Percentiles rank a stretch among this genome's conserved stretches.
phyloP scores from a whole-genome alignment of 2,888 invertebrate species.

The Thelaira solivaga region DNA sequence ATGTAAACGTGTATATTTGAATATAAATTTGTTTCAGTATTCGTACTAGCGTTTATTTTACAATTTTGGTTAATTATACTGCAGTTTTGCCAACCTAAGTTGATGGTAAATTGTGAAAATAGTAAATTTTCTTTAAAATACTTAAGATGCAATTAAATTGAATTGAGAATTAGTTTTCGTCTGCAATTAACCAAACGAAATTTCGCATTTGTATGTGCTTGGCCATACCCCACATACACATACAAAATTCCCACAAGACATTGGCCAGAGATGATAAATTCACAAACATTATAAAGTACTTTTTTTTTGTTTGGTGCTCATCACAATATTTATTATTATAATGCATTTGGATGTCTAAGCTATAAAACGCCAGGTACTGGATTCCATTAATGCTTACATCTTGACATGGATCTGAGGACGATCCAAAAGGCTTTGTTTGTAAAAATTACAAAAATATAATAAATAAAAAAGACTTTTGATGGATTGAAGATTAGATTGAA shows the following conservation, averaged over 20 bases:
- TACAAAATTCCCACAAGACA: background rate
- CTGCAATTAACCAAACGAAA: constrained; percentile 15
- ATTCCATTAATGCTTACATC: too few relatives aligned
- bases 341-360: too few relatives aligned
- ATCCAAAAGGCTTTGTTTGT: too few relatives aligned
- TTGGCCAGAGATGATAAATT: background rate
- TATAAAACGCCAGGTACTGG: too few relatives aligned
- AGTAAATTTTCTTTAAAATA: constrained; percentile 53
- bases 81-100: constrained; percentile 52
- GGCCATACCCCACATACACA: background rate
- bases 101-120: constrained; percentile 39
- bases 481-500: too few relatives aligned
- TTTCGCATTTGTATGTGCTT: background rate
- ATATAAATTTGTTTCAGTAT: background rate
- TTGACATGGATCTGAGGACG: too few relatives aligned
- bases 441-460: too few relatives aligned
- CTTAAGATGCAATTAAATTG: constrained; percentile 61
- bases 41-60: constrained; percentile 23
- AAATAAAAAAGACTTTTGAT: too few relatives aligned
- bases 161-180: constrained; percentile 57
- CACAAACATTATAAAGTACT: background rate
- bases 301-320: background rate
- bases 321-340: too few relatives aligned
- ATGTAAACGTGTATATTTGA: background rate
- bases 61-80: constrained; percentile 62